Base-by-base conservation (phyloP, 2,888 invertebrate genomes). In the Pandemis heparana region DNA sequence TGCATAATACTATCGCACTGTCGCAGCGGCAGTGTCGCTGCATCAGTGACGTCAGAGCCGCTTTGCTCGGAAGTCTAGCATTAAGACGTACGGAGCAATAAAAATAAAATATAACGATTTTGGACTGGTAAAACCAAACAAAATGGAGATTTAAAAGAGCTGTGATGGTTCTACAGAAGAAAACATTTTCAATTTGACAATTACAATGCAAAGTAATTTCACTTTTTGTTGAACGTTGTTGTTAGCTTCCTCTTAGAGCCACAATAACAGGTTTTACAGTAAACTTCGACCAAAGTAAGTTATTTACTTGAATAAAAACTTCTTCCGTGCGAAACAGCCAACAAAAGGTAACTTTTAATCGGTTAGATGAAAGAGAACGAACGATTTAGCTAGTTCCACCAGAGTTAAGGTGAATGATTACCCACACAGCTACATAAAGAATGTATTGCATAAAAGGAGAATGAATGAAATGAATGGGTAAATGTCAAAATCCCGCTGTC, bases 271-370 rank as follows among this genome's bases (percentile, higher is more conserved):
- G 16, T 60, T 60, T 60, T 60, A 61, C 7, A 7, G 1, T 10
- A 61, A 46, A 59, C 32, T 46, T 32, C 32, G 9, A 18, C n/a
- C 14, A 1, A 67, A 59, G 59, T 16, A 23, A 59, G 59, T n/a
- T 16, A 68, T 60, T 48, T 39, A 38, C 5, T 1, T 23, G 2
- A 53, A 8, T 10, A 68, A 63, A 51, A 69, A 62, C 10, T 18
- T 8, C 23, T 70, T 51, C 23, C 39, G 62, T 51, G 23, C 53
- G 18, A n/a, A 51, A 9, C 3, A 48, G n/a, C 38, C 56, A 56
- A 53, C 62, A 38, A 64, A 64, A 46, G 39, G 32, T 32, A 23
- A 0, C 32, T 56, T 56, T 70, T 70, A n/a, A n/a, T 38, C 14
- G 8, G 9, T 16, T 23, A 56, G 41, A n/a, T 23, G 9, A 51